Evolutionary conservation across 2,797 vertebrate genomes (phyloP).

Genomic region (Platyrinchus mystaceus): DNA sequence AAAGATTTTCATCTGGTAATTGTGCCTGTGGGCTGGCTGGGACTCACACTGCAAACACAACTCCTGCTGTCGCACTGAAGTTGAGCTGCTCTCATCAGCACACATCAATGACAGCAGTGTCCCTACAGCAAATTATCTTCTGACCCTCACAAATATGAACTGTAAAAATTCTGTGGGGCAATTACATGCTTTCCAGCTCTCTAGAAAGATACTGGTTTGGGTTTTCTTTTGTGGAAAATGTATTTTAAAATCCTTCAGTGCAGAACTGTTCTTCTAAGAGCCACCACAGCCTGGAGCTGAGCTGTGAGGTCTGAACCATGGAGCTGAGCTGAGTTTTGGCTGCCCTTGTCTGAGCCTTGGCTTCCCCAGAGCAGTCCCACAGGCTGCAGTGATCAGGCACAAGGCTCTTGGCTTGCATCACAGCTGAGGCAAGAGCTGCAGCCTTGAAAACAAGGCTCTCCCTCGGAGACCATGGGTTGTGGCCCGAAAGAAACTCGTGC

Average conservation of each 20-base stretch:
- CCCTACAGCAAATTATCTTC: background rate
- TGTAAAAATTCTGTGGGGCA: background rate
- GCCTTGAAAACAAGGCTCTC: background rate
- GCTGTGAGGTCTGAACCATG: too few relatives aligned
- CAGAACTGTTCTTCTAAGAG: background rate
- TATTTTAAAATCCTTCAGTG: background rate
- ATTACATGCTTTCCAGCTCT: background rate
- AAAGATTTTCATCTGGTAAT: slow-evolving; percentile 41
- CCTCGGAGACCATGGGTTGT: fast-evolving
- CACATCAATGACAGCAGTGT: background rate
- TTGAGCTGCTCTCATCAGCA: background rate
- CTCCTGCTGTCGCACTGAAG: background rate
- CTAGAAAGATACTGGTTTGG: background rate
- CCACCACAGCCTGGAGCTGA: background rate
- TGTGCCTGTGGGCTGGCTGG: background rate
- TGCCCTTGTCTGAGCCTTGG: background rate
- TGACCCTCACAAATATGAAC: background rate
- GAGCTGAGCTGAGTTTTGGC: background rate
- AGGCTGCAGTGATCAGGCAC: background rate
- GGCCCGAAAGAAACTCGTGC: background rate
- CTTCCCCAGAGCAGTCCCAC: background rate
- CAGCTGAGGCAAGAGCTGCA: background rate
- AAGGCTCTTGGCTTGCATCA: background rate
- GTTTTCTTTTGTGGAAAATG: background rate
- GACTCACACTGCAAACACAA: background rate